Conservation (phyloP, 2,113 vertebrate species). For the Euleptes europaea region DNA sequence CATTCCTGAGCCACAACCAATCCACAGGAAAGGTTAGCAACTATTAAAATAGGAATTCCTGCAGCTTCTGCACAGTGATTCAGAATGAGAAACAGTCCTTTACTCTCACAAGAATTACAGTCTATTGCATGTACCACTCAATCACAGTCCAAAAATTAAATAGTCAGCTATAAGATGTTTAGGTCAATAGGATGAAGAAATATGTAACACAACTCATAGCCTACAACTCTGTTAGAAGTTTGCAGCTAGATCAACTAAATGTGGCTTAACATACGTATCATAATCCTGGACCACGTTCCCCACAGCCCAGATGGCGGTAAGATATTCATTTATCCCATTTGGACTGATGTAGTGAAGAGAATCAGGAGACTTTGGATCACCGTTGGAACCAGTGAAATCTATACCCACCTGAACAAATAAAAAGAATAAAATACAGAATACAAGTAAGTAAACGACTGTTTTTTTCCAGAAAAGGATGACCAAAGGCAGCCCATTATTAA, state of each 20-base stretch:
- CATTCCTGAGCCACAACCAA: not conserved
- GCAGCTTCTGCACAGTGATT: not conserved
- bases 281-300: slow-evolving; percentile 93
- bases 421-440: slow-evolving; percentile 6
- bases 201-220: not conserved
- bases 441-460: not conserved
- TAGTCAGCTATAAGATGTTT: not conserved
- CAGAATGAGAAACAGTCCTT: not conserved
- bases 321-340: slow-evolving; percentile 89
- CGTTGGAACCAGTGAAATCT: slow-evolving; percentile 95
- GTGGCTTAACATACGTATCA: slow-evolving; percentile 77
- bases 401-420: slow-evolving; percentile 82
- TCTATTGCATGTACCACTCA: accelerated
- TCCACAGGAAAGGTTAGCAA: not conserved
- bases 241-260: not conserved
- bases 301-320: slow-evolving; percentile 90
- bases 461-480: not conserved
- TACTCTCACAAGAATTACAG: not conserved
- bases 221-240: not conserved
- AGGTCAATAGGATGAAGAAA: not conserved
- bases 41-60: not conserved
- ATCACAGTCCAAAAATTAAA: not conserved
- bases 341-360: slow-evolving; percentile 92
- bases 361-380: slow-evolving; percentile 87
- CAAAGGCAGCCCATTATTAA: not conserved